Evolutionary conservation across 92 coral and sea anemone genomes (phyloP).

Genomic region (Zoanthus gigantus): DNA sequence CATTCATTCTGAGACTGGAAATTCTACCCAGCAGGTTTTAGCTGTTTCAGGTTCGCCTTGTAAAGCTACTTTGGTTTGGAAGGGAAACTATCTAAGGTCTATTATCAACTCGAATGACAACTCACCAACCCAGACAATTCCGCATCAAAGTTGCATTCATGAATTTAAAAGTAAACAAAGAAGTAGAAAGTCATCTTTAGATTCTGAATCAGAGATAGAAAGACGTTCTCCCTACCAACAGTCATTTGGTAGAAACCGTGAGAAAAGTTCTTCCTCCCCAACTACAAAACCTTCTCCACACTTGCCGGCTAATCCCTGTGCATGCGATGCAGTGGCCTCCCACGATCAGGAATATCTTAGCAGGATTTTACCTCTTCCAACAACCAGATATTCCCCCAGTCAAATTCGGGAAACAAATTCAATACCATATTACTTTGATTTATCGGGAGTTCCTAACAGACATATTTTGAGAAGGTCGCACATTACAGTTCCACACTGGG

Average conservation of each 20-base stretch:
- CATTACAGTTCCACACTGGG: conserved; percentile 62
- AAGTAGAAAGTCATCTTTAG: not conserved
- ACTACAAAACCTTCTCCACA: not conserved
- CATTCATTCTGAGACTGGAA: not conserved
- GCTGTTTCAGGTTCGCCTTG: not conserved
- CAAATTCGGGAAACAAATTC: not conserved
- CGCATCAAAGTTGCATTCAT: not conserved
- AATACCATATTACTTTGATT: not conserved
- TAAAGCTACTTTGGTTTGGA: conserved; percentile 29
- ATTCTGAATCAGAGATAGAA: not conserved
- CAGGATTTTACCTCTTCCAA: not conserved
- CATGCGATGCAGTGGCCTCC: not conserved
- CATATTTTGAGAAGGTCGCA: not conserved
- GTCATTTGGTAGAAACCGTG: not conserved
- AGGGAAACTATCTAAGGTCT: conserved; percentile 4
- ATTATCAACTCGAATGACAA: not conserved
- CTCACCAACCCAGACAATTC: not conserved
- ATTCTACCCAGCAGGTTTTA: not conserved
- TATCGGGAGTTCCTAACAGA: not conserved
- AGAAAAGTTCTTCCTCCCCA: not conserved
- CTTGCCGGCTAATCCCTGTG: not conserved
- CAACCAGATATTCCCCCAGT: not conserved
- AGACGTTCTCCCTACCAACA: conserved; percentile 18
- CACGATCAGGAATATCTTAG: not conserved
- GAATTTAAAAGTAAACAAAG: not conserved